A percentile compares a stretch with the other conserved stretches of the same genome.
These are phyloP conservation scores for Pteruthius melanotis DNA, from an alignment of 2,113 vertebrate species.

Conservation along the genomic window DNA sequence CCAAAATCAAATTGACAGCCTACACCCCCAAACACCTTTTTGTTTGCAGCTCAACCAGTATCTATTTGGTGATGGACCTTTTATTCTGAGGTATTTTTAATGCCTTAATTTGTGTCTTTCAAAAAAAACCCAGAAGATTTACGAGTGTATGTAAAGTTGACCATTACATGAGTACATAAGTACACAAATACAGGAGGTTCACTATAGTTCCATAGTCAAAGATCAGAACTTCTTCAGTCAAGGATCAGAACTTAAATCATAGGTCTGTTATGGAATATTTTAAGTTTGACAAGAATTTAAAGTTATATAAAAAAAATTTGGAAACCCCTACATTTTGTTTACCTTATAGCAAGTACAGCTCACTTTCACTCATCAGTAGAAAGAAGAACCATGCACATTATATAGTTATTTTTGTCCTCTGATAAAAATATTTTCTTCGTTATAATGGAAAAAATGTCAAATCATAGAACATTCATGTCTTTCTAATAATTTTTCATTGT, in stretches of 20 bases:
- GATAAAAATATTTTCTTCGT: background rate
- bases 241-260: background rate
- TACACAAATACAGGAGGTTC: background rate
- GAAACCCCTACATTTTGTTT: background rate
- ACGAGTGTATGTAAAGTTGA: background rate
- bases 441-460: background rate
- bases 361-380: background rate
- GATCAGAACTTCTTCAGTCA: too few species aligned
- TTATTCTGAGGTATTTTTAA: background rate
- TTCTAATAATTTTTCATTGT: background rate
- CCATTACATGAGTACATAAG: background rate
- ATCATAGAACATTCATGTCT: background rate
- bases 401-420: background rate
- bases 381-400: background rate
- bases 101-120: background rate
- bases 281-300: background rate
- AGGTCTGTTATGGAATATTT: background rate
- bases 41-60: background rate
- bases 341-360: background rate
- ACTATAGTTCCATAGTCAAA: background rate
- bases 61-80: background rate
- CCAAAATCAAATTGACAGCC: background rate
- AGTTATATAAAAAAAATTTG: background rate
- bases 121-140: background rate
- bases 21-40: background rate